Conservation (phyloP, 2,888 invertebrate genomes). For the Pheosia tremula region DNA sequence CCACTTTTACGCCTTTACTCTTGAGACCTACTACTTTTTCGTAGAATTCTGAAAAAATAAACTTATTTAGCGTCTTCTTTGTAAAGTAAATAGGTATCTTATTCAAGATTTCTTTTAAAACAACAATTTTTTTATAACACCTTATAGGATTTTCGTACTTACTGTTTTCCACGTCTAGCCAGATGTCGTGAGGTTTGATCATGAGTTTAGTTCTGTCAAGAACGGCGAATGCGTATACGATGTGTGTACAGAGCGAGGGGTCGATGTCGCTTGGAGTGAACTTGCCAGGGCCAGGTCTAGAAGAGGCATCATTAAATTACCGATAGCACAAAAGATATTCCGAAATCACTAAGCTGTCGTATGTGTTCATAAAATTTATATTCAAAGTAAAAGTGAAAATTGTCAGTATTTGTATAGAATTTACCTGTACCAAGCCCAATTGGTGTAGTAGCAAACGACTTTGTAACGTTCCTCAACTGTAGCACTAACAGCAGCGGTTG, state of each 20-base stretch:
- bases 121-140: too few species aligned
- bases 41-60: slow-evolving; percentile 88
- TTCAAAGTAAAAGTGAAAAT: too few species aligned
- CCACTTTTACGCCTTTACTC: slow-evolving; percentile 89
- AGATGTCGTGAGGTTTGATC: slow-evolving; percentile 94
- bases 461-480: slow-evolving; percentile 83
- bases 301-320: slow-evolving; percentile 20
- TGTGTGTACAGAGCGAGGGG: slow-evolving; percentile 94
- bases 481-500: slow-evolving; percentile 42
- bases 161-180: slow-evolving; percentile 96
- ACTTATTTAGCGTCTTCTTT: neutral
- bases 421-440: slow-evolving; percentile 95
- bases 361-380: too few species aligned
- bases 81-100: too few species aligned
- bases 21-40: slow-evolving; percentile 92
- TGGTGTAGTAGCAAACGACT: slow-evolving; percentile 96
- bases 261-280: slow-evolving; percentile 93
- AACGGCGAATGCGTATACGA: slow-evolving; percentile 96
- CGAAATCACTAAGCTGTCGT: neutral
- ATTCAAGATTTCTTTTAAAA: too few species aligned
- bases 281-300: slow-evolving; percentile 91
- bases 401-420: neutral
- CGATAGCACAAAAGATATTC: neutral
- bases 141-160: slow-evolving; percentile 52
- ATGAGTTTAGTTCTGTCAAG: slow-evolving; percentile 89